Evolutionary conservation across 2,797 vertebrate species (phyloP), one percentile per base, ranked within the genome.

Genomic region (Darevskia mixta): DNA sequence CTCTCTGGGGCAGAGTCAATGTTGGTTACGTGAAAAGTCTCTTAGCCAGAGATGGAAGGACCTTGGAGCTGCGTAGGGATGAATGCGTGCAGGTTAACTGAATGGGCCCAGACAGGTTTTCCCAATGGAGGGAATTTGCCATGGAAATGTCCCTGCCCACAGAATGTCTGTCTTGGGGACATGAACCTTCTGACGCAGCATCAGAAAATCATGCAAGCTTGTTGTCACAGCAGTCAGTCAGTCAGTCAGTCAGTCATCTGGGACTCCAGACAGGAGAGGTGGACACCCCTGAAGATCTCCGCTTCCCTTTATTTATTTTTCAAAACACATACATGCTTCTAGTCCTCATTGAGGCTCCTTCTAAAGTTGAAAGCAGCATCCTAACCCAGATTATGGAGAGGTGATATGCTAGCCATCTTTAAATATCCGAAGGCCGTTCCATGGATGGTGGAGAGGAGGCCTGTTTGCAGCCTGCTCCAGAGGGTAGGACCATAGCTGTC

Each of bases 21-120:
- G 20, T 6, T 0, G 69, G 45, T 13, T 3, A 11, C 7, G 32
- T 29, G 49, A 23, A 82, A 43, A 81, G 35, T 5, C 0, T 55
- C 86, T 87, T 27, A 61, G 69, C 69, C 35, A 17, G 78, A 38
- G 73, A 32, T 5, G 8, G 1, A 38, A 3, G 13, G 78, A 25
- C 27, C 35, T 73, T n/a, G 11, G 7, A 64, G 69, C 35, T 8
- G 6, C 1, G 1, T 3, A 55, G 3, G 25, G 55, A 23, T 29
- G 8, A 27, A 5, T 1, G 11, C 3, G 5, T 35, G 23, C 18
- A 69, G 0, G 29, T 18, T 20, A 25, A 67, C 15, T 43, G 0
- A 4, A n/a, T 55, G 73, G 73, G 82, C 29, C 81, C 73, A 71
- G 75, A n/a, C 43, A 58, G 45, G 64, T 41, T 83, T 88, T 69